Conservation (phyloP, 2,888 invertebrate species). For the Callinectes sapidus region DNA sequence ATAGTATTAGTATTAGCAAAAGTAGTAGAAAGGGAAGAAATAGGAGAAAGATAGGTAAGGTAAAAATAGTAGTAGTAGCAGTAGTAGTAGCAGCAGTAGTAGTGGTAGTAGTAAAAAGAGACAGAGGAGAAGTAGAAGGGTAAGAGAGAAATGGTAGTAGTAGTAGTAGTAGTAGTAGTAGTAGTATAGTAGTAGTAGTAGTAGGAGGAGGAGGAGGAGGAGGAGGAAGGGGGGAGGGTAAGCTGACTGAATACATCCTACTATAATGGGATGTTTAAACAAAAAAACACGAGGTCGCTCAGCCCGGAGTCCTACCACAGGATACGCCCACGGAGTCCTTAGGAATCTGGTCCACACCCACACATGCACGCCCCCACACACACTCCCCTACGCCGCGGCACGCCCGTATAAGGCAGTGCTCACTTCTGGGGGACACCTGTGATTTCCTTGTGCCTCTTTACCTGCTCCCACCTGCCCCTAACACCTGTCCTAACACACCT, state of each 20-base stretch:
- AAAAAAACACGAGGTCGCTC: neutral
- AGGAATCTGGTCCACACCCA: constrained; percentile 27
- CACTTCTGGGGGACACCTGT: constrained; percentile 18
- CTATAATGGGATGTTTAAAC: neutral
- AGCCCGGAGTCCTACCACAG: neutral
- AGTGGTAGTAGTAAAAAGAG: neutral
- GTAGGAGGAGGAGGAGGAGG: neutral
- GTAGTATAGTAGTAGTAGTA: neutral
- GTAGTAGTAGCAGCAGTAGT: neutral
- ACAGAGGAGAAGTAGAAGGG: neutral
- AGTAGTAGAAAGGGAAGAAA: neutral
- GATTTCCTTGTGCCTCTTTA: neutral
- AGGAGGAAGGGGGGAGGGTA: neutral
- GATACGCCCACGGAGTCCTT: constrained; percentile 1
- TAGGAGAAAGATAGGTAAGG: neutral
- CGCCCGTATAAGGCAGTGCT: neutral
- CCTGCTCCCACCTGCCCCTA: neutral
- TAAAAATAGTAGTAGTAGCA: neutral
- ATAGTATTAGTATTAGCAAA: neutral
- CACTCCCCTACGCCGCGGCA: constrained; percentile 26
- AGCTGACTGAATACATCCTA: neutral
- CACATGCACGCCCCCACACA: constrained; percentile 10
- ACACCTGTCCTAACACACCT: constrained; percentile 25
- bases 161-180: too few relatives aligned
- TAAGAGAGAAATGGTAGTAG: neutral